Percentiles rank a stretch among this genome's conserved stretches.
Conservation (phyloP, 2,113 vertebrate species). For the Sula dactylatra region DNA sequence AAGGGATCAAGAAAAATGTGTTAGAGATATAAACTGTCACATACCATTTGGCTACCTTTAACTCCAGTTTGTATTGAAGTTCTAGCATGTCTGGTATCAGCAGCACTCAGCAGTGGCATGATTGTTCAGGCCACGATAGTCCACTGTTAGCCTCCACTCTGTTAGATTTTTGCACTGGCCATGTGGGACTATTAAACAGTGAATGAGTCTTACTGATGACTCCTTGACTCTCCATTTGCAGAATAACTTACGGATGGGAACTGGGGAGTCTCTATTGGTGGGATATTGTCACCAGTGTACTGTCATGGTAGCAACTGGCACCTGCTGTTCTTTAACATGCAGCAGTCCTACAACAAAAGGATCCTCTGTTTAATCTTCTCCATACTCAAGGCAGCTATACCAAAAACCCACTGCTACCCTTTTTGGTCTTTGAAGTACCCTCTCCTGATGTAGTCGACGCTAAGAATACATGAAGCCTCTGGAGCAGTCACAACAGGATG, state of each 20-base stretch:
- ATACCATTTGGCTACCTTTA: background rate
- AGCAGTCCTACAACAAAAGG: background rate
- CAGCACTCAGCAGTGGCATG: background rate
- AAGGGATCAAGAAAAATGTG: background rate
- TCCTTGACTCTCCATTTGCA: background rate
- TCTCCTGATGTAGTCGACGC: background rate
- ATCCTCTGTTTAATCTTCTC: background rate
- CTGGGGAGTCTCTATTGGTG: background rate
- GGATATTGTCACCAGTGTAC: background rate
- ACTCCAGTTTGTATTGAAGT: background rate
- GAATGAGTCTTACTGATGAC: background rate
- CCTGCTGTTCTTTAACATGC: background rate
- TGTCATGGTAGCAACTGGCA: background rate
- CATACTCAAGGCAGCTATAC: background rate
- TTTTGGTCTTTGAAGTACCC: background rate
- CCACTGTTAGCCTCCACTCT: background rate
- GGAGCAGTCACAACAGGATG: background rate
- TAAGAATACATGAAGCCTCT: background rate
- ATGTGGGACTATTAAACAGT: background rate
- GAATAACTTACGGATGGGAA: background rate
- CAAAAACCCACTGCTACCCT: background rate
- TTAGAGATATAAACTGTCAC: background rate
- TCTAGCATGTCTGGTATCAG: too few relatives aligned
- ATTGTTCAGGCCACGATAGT: background rate
- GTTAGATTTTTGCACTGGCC: too few relatives aligned